Evolutionary conservation across 1,140 invertebrate species (phyloP).

Genomic region (Conus betulinus): DNA sequence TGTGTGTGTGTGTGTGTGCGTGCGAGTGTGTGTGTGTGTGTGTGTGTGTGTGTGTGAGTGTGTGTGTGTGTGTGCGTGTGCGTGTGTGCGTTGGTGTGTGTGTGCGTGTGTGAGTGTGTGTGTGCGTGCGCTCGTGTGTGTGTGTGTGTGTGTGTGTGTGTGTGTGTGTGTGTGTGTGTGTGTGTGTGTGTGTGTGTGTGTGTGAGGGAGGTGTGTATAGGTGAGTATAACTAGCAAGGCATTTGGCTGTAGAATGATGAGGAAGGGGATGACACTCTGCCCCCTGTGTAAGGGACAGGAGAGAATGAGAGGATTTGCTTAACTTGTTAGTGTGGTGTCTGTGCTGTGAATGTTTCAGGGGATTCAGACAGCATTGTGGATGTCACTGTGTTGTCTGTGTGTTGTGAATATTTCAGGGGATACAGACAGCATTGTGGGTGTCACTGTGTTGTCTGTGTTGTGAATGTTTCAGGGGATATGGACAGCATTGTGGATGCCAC

Average conservation of each 20-base stretch:
- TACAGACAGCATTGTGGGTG: too few relatives aligned
- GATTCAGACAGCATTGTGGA: slow-evolving; percentile 53
- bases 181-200: not conserved
- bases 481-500: slow-evolving; percentile 57
- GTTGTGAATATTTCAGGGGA: too few relatives aligned
- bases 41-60: not conserved
- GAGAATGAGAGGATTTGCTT: slow-evolving; percentile 28
- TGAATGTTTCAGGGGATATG: not conserved
- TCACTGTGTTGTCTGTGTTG: not conserved
- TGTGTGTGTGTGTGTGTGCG: not conserved
- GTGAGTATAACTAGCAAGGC: too few relatives aligned
- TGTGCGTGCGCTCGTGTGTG: not conserved
- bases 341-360: not conserved
- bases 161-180: slow-evolving; percentile 13
- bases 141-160: not conserved
- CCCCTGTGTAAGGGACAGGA: not conserved
- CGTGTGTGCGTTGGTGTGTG: not conserved
- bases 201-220: too few relatives aligned
- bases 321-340: slow-evolving; percentile 40
- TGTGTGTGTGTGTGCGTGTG: not conserved
- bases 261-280: too few relatives aligned
- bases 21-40: not conserved
- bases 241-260: too few relatives aligned
- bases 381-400: slow-evolving; percentile 1
- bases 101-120: not conserved